phyloP scores from a whole-genome alignment of 1,140 invertebrate species.

The Pseudomyrmex sp. region DNA sequence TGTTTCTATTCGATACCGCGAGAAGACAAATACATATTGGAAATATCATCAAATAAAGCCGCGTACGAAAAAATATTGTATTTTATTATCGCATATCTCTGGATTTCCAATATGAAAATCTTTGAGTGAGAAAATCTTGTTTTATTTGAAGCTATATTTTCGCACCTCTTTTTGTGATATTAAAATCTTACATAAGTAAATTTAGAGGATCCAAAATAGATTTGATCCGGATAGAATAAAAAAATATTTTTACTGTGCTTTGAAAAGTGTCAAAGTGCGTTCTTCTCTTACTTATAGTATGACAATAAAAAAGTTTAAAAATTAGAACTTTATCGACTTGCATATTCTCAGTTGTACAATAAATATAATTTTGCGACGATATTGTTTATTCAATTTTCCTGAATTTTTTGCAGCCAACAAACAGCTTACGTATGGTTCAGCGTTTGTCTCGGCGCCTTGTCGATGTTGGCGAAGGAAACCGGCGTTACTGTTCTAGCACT shows the following conservation, averaged over 20 bases:
- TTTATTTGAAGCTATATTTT: constrained; percentile 1
- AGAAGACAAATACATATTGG: constrained; percentile 11
- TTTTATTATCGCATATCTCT: background rate
- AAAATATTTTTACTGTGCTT: too few relatives aligned
- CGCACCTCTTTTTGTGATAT: background rate
- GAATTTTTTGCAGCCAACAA: constrained; percentile 77
- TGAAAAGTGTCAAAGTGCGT: too few relatives aligned
- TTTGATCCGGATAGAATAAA: too few relatives aligned
- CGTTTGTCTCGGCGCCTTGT: constrained; percentile 89
- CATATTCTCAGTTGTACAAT: background rate
- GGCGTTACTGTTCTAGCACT: constrained; percentile 93
- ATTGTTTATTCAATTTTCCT: background rate
- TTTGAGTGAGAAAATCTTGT: background rate
- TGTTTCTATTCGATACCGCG: background rate
- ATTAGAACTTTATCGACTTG: too few relatives aligned
- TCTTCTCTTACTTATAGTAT: too few relatives aligned
- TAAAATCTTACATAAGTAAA: too few relatives aligned
- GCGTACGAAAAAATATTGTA: background rate
- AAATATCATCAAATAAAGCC: constrained; percentile 2
- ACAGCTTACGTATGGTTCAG: constrained; percentile 87
- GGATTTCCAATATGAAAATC: too few relatives aligned
- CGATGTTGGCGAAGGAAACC: constrained; percentile 96
- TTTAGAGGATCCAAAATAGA: too few relatives aligned
- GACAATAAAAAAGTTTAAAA: too few relatives aligned
- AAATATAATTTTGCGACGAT: background rate